Conservation (phyloP, 2,797 vertebrate species). For the Chelon labrosus region DNA sequence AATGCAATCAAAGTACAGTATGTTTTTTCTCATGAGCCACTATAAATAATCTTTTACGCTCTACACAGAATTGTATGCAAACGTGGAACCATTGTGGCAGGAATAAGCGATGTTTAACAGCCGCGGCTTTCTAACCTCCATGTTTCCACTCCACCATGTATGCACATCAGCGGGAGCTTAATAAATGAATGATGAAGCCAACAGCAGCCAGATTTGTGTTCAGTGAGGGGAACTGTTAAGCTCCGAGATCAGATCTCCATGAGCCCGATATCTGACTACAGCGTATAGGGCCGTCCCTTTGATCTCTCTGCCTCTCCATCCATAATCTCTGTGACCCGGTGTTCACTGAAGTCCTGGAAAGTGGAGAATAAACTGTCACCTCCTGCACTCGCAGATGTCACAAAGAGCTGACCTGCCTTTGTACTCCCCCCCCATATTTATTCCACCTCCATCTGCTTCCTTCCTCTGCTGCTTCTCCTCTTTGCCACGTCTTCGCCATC, state of each 20-base stretch:
- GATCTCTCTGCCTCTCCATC: not conserved
- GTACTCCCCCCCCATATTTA: conserved; percentile 20
- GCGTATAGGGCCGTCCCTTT: not conserved
- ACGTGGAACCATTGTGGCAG: conserved; percentile 13
- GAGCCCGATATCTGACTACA: not conserved
- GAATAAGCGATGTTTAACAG: conserved; percentile 15
- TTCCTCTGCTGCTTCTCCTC: conserved; percentile 15
- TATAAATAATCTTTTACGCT: not conserved
- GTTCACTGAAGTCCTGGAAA: conserved; percentile 1
- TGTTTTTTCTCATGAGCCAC: not conserved
- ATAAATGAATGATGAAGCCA: conserved; percentile 41
- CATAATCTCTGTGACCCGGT: not conserved
- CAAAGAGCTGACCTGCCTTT: conserved; percentile 23
- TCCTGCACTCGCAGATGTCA: conserved; percentile 3
- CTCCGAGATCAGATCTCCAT: conserved; percentile 3
- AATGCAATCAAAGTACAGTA: not conserved
- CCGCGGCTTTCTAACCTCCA: conserved; percentile 12
- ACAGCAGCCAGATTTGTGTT: conserved; percentile 28
- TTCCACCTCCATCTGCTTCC: conserved; percentile 48
- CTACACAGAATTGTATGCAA: conserved; percentile 22
- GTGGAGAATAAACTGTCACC: not conserved
- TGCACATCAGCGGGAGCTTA: conserved; percentile 32
- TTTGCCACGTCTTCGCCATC: conserved; percentile 27
- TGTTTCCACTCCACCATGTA: conserved; percentile 16
- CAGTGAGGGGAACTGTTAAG: not conserved